Conservation (phyloP, 2,113 vertebrate genomes). For the Callocephalon fimbriatum region DNA sequence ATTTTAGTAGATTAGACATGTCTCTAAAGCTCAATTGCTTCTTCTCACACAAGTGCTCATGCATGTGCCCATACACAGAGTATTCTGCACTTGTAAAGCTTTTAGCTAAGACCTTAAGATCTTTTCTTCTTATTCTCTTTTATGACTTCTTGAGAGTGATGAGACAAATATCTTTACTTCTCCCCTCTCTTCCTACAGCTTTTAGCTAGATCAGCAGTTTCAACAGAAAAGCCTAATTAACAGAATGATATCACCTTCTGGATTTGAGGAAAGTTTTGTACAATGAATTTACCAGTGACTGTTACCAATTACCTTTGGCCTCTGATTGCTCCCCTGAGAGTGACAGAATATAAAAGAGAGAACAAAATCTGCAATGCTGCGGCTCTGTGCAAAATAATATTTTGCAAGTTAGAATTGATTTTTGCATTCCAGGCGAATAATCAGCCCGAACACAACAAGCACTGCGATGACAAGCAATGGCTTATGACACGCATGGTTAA, state of each 20-base stretch:
- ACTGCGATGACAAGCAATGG: not conserved
- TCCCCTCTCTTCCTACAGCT: not conserved
- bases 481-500: not conserved
- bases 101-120: not conserved
- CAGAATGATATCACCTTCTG: not conserved
- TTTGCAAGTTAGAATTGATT: constrained; percentile 37
- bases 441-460: not conserved
- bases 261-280: not conserved
- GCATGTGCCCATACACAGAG: fast-evolving
- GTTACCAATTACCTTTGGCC: constrained; percentile 19
- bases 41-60: not conserved
- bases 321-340: constrained; percentile 2
- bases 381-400: not conserved
- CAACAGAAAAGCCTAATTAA: not conserved
- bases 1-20: not conserved
- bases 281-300: not conserved
- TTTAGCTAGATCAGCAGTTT: not conserved
- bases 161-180: not conserved
- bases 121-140: not conserved
- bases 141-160: not conserved
- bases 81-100: not conserved
- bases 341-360: not conserved
- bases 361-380: not conserved
- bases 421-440: constrained; percentile 29
- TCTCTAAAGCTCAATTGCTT: not conserved